Conservation (phyloP, 2,888 invertebrate genomes). For the Sicus ferrugineus region DNA sequence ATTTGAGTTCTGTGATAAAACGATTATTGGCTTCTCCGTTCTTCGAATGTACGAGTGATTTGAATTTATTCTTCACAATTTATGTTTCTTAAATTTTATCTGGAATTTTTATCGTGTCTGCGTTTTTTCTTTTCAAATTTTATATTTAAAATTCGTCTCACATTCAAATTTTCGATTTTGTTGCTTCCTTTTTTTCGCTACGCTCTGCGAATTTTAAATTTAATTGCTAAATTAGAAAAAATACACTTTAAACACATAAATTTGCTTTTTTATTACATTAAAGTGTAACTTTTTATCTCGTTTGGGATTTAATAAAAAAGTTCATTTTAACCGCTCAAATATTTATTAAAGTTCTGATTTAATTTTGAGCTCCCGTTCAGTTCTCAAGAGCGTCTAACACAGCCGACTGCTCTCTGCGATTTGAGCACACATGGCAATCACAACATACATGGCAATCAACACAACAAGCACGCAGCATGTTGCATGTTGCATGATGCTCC, state of each 20-base stretch:
- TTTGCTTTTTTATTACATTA: too few species aligned
- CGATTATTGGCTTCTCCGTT: too few species aligned
- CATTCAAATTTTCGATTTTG: background rate
- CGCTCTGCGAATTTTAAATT: too few species aligned
- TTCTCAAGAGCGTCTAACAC: conserved; percentile 41
- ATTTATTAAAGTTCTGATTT: too few species aligned
- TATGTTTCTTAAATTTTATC: background rate
- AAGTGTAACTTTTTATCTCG: background rate
- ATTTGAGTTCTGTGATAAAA: background rate
- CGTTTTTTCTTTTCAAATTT: background rate
- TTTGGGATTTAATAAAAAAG: background rate
- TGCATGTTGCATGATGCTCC: conserved; percentile 21
- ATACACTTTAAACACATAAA: background rate
- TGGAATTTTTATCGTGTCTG: background rate
- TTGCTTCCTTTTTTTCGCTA: background rate
- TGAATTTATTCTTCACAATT: conserved; percentile 1
- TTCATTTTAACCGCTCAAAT: background rate
- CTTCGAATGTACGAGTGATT: too few species aligned
- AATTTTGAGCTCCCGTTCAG: conserved; percentile 16
- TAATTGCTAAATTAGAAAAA: too few species aligned
- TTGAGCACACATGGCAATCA: conserved; percentile 19
- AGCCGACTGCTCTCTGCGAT: conserved; percentile 37
- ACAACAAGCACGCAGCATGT: conserved; percentile 4
- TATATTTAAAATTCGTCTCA: too few species aligned
- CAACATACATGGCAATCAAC: conserved; percentile 14